These are phyloP conservation scores for Dasyprocta punctata DNA, from an alignment of 2,113 vertebrate species.

Conservation along the genomic window DNA sequence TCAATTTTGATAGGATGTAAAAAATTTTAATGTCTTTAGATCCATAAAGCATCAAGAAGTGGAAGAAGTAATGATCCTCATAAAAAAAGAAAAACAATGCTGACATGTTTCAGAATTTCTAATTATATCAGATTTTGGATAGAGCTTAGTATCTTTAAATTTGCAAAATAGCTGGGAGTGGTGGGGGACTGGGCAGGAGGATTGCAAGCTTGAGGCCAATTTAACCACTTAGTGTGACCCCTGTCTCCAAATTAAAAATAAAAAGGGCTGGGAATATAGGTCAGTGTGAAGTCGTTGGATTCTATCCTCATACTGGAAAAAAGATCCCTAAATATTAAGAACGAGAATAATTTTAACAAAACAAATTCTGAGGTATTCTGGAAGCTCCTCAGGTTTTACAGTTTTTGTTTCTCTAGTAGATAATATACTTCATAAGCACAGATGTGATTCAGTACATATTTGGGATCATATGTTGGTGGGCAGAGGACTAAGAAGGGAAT, in stretches of 20 bases:
- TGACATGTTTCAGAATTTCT: constrained; percentile 16
- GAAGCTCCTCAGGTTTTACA: background rate
- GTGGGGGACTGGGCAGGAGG: background rate
- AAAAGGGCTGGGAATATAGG: background rate
- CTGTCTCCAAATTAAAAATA: background rate
- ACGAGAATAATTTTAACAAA: background rate
- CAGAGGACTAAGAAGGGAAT: background rate
- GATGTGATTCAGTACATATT: background rate
- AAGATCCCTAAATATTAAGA: background rate
- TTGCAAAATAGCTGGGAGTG: background rate
- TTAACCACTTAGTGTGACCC: background rate
- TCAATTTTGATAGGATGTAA: constrained; percentile 14
- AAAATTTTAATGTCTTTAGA: constrained; percentile 25
- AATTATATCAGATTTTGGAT: constrained; percentile 22
- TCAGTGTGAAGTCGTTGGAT: background rate
- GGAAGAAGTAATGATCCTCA: background rate
- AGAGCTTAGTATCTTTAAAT: constrained; percentile 39
- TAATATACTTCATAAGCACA: constrained; percentile 29
- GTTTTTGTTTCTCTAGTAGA: constrained; percentile 2
- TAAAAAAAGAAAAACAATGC: background rate
- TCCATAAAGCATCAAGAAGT: background rate
- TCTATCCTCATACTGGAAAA: background rate
- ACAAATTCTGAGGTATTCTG: background rate
- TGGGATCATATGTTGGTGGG: background rate
- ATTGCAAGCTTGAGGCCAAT: no score